Evolutionary conservation across 92 coral and sea anemone genomes (phyloP), one percentile per base, ranked within the genome.

Genomic region (Zoanthus gigantus): DNA sequence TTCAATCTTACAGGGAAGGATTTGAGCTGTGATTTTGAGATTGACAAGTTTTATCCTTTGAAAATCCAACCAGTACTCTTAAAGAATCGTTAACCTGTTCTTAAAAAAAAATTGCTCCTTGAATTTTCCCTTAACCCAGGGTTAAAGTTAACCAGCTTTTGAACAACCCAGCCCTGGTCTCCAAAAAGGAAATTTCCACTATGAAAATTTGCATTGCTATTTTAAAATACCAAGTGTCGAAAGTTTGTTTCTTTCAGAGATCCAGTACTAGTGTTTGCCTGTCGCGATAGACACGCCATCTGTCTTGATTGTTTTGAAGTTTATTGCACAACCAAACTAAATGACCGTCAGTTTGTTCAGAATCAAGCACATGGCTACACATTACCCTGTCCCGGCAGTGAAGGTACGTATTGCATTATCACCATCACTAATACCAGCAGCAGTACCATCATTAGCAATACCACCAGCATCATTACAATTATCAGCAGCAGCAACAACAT

Each of bases 271-370:
- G 98, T 96, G 47, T 96, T 96, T 67, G 95, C 99, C 7, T 96
- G 99, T 67, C 89, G 83, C 0, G 96, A 90, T 63, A 89, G 94
- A 54, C 99, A 96, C 66, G 96, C 99, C 1, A 92, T 96, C 69
- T 96, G 99, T 76, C 83, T 95, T 42, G 99, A 96, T 29, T 96
- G 99, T 68, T 96, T 96, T 77, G 92, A 83, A 44, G 52, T 88
- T 83, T 95, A 96, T 90, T 95, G 98, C 83, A 82, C 94, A 7
- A 95, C 98, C 17, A 92, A 91, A 75, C 82, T 96, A 58, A 94
- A 93, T 28, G 97, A 91, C 86, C 86, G 99, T 15, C 96, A 94
- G 84, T 96, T 96, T 85, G 94, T 95, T 9, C 98, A 96, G 57
- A 63, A 86, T 48, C 85, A 88, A 9, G 50, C 57, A 42, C 87